Evolutionary conservation across 2,888 invertebrate species (phyloP).

Genomic region (Bedellia somnulentella): DNA sequence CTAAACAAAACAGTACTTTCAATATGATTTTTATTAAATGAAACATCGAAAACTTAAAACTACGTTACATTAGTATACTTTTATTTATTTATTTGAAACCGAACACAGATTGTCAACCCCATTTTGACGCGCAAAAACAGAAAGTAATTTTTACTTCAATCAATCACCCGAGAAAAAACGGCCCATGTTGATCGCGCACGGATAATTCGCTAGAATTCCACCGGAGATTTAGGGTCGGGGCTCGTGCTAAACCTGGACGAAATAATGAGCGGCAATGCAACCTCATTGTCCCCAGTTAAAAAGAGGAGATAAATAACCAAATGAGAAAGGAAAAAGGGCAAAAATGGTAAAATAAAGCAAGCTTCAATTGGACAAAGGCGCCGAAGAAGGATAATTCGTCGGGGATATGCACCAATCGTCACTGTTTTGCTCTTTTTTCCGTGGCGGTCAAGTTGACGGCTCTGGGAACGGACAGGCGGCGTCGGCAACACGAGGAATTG

Average conservation of each 20-base stretch:
- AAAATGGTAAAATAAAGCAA: conserved; percentile 56
- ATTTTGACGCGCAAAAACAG: too few species aligned
- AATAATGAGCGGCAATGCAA: conserved; percentile 41
- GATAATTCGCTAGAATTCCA: conserved; percentile 60
- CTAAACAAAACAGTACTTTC: too few species aligned
- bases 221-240: conserved; percentile 46
- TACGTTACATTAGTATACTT: too few species aligned
- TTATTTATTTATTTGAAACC: too few species aligned
- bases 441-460: conserved; percentile 25
- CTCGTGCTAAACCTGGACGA: conserved; percentile 46
- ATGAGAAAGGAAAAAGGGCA: conserved; percentile 58
- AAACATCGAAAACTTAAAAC: too few species aligned
- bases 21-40: too few species aligned
- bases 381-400: conserved; percentile 56
- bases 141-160: conserved; percentile 55
- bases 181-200: conserved; percentile 34
- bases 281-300: conserved; percentile 37
- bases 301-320: conserved; percentile 58
- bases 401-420: conserved; percentile 59
- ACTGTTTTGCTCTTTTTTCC: conserved; percentile 48
- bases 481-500: conserved; percentile 8
- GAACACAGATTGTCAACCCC: too few species aligned
- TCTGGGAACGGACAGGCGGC: conserved; percentile 22
- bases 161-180: conserved; percentile 55
- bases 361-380: conserved; percentile 57